These are phyloP conservation scores for Protobothrops flavoviridis DNA, from an alignment of 2,113 vertebrate genomes.

Conservation along the genomic window DNA sequence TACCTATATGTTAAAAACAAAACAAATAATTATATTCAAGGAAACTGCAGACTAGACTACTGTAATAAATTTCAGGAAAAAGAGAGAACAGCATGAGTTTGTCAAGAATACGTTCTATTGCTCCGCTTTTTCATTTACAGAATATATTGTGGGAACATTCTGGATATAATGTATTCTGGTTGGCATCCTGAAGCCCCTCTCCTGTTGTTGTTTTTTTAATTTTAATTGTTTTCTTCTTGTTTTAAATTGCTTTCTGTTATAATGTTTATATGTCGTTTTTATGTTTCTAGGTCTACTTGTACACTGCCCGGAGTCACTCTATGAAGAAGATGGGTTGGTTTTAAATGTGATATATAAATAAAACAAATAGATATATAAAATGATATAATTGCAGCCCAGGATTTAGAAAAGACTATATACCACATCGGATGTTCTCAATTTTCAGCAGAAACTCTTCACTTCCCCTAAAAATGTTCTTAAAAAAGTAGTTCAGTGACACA, in stretches of 20 bases:
- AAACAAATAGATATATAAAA: not conserved
- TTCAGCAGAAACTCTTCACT: not conserved
- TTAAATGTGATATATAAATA: not conserved
- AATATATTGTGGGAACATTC: not conserved
- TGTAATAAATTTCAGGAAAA: not conserved
- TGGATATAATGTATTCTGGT: not conserved
- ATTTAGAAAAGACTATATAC: not conserved
- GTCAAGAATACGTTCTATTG: not conserved
- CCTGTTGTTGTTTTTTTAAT: not conserved
- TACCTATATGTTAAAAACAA: not conserved
- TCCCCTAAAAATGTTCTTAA: not conserved
- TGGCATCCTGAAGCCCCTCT: not conserved
- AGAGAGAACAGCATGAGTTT: not conserved
- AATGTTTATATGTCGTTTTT: not conserved
- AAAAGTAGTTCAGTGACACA: not conserved
- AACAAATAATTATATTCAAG: not conserved
- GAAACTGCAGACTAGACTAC: not conserved
- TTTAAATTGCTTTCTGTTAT: not conserved
- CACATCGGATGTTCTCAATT: not conserved
- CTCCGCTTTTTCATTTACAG: not conserved
- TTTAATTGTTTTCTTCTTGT: not conserved
- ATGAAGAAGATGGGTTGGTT: not conserved
- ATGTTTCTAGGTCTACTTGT: not conserved
- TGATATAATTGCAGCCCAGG: not conserved
- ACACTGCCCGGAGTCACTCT: not conserved